Percentiles rank a stretch among this genome's conserved stretches.
Conservation (phyloP, 2,797 vertebrate genomes). For the Phoxinus dragarum region DNA sequence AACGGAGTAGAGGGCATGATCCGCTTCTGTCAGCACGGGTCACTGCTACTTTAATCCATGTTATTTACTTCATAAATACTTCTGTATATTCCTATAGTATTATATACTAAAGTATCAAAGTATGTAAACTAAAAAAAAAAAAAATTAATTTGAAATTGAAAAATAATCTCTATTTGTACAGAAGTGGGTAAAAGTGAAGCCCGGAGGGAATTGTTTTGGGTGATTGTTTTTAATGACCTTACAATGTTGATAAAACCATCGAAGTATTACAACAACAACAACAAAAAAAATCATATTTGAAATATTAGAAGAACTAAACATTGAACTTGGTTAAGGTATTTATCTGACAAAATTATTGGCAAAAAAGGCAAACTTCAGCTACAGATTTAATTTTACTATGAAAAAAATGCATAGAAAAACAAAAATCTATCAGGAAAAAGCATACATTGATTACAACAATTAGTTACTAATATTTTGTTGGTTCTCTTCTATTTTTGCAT, state of each 20-base stretch:
- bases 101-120: neutral
- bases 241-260: neutral
- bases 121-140: neutral
- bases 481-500: neutral
- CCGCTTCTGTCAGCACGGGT: conserved; percentile 2
- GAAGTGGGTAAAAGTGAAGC: too few species aligned
- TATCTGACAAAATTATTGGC: neutral
- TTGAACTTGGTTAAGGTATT: neutral
- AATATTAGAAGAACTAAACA: neutral
- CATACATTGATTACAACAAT: neutral
- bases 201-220: neutral
- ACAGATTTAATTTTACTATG: too few species aligned
- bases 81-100: neutral
- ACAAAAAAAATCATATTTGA: too few species aligned
- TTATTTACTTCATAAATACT: neutral
- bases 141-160: neutral
- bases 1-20: conserved; percentile 1
- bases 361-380: neutral
- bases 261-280: neutral
- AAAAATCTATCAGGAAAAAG: neutral
- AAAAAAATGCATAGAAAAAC: neutral
- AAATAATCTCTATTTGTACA: neutral
- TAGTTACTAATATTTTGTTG: neutral
- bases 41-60: conserved; percentile 8
- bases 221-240: neutral